Evolutionary conservation across 2,888 invertebrate genomes (phyloP).

Genomic region (Lobophora halterata): DNA sequence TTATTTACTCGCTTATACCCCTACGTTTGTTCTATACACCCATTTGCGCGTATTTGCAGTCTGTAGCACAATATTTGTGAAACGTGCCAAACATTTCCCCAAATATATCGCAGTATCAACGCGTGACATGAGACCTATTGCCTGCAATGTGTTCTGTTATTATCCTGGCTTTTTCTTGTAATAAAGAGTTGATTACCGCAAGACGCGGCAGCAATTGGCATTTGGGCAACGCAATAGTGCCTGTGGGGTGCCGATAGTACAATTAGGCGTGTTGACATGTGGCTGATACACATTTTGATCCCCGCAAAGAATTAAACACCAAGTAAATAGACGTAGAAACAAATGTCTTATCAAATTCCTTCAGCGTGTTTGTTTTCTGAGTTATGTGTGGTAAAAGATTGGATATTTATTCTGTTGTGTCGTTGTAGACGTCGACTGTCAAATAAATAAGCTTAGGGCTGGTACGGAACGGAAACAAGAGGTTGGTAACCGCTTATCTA

Average conservation of each 20-base stretch:
- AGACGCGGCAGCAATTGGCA: slow-evolving; percentile 53
- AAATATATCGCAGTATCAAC: slow-evolving; percentile 73
- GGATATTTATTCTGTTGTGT: slow-evolving; percentile 23
- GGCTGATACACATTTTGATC: slow-evolving; percentile 29
- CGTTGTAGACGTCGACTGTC: slow-evolving; percentile 16
- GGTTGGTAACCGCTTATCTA: slow-evolving; percentile 30
- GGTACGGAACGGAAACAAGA: slow-evolving; percentile 26
- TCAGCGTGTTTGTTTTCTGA: slow-evolving; percentile 20
- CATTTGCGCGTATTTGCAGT: slow-evolving; percentile 68
- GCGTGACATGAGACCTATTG: slow-evolving; percentile 74
- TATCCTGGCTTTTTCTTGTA: slow-evolving; percentile 69
- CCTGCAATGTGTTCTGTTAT: slow-evolving; percentile 66
- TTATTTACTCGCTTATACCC: slow-evolving; percentile 57
- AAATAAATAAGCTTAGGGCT: slow-evolving; percentile 25
- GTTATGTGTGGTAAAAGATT: slow-evolving; percentile 19
- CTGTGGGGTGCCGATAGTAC: slow-evolving; percentile 65
- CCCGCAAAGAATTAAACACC: slow-evolving; percentile 17
- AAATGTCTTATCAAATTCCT: slow-evolving; percentile 21
- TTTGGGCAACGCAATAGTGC: slow-evolving; percentile 50
- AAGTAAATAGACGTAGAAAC: slow-evolving; percentile 14
- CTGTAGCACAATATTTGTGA: slow-evolving; percentile 76
- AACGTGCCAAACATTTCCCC: slow-evolving; percentile 73
- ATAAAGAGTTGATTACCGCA: slow-evolving; percentile 74
- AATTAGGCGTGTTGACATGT: slow-evolving; percentile 40
- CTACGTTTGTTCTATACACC: slow-evolving; percentile 67